Evolutionary conservation across 2,113 vertebrate genomes (phyloP), one percentile per base, ranked within the genome.

Genomic region (Ammodytes dubius): DNA sequence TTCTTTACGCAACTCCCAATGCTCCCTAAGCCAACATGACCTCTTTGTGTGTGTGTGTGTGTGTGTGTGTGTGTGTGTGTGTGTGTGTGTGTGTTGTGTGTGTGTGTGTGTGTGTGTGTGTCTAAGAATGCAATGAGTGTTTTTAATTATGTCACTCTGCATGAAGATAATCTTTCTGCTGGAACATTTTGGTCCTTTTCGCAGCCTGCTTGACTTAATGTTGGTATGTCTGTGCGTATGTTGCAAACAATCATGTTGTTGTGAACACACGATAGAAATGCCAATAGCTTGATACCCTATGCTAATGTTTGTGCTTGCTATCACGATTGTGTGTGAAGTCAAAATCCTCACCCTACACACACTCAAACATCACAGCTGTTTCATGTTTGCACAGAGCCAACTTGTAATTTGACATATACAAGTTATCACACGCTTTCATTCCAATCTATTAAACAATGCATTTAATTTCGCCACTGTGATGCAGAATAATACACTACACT

Each of bases 71-170:
- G 67, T 81, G 66, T 47, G 56, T 15, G 42, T 74, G 72, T 15
- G 12, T 65, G 70, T 81, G 79, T 77, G 79, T 83, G 77, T 15
- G 45, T 63, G 59, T 71, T 77, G 79, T 83, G 77, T 15, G 45
- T 63, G 59, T 71, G 54, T 71, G 69, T 56, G 50, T 63, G 57
- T 49, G 50, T 70, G 73, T 67, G 57, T 77, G 64, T 67, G 54
- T 87, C 53, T 90, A 81, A 82, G 75, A 91, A 88, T 86, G 83
- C 70, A 79, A 84, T 74, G 83, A 82, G 71, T 92, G 91, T 92
- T 94, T 94, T 93, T 91, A 93, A 92, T 93, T 92, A 93, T 91
- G 85, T 94, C 84, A 93, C 77, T 85, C 75, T 84, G 82, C 72
- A 68, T 82, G 69, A 83, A 63, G 79, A 83, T 59, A 60, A 61